Conservation (phyloP, 2,888 invertebrate genomes). For the Oligia latruncula region DNA sequence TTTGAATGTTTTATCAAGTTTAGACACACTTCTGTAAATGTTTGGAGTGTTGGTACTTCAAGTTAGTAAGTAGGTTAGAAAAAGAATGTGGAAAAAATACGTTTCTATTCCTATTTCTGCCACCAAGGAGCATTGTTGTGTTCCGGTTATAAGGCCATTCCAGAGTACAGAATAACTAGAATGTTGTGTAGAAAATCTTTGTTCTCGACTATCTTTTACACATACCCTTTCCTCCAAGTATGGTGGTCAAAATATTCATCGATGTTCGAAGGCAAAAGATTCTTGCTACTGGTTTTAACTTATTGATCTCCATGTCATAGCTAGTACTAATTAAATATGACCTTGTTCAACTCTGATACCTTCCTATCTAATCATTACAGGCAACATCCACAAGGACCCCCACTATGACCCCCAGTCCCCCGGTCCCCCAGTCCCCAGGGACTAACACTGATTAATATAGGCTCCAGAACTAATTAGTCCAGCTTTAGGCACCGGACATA, state of each 20-base stretch:
- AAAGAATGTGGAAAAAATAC: neutral
- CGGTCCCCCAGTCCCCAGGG: slow-evolving; percentile 11
- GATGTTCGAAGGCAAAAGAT: neutral
- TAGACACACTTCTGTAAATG: neutral
- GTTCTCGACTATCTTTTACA: neutral
- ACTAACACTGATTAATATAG: slow-evolving; percentile 51
- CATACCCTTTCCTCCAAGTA: neutral
- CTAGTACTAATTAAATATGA: neutral
- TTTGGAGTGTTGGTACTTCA: neutral
- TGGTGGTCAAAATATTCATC: neutral
- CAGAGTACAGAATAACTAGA: neutral
- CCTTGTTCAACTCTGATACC: neutral
- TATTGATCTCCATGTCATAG: neutral
- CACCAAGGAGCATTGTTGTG: too few species aligned
- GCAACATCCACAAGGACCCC: neutral
- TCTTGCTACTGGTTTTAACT: neutral
- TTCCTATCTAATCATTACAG: neutral
- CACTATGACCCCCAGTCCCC: slow-evolving; percentile 7
- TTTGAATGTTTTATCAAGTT: slow-evolving; percentile 34
- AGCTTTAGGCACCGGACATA: slow-evolving; percentile 41
- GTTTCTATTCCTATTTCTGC: neutral
- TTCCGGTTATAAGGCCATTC: neutral
- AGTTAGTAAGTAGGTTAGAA: too few species aligned
- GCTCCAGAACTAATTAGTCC: slow-evolving; percentile 52
- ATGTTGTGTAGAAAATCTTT: neutral